These are phyloP conservation scores for Anastrepha obliqua DNA, from an alignment of 1,140 invertebrate species.

Conservation along the genomic window DNA sequence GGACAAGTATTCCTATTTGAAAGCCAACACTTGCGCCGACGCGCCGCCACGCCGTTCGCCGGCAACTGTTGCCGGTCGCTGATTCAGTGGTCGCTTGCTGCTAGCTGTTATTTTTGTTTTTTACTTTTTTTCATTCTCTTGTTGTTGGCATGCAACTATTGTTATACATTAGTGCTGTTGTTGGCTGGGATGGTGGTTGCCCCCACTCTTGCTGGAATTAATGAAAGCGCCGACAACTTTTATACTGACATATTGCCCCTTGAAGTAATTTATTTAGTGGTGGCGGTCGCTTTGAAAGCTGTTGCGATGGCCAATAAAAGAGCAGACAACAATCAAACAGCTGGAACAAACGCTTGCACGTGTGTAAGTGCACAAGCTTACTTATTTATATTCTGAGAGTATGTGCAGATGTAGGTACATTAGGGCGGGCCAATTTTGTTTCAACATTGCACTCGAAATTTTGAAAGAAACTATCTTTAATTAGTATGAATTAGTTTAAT, in stretches of 20 bases:
- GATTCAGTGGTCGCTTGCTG: constrained; percentile 20
- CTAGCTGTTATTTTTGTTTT: not conserved
- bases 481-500: no score
- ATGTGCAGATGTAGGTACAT: not conserved
- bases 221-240: constrained; percentile 53
- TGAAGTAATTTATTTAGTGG: constrained; percentile 51
- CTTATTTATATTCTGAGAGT: not conserved
- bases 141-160: not conserved
- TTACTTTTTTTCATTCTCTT: not conserved
- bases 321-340: not conserved
- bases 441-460: no score
- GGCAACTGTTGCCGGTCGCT: constrained; percentile 32
- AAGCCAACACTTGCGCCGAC: not conserved
- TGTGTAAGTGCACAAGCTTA: no score
- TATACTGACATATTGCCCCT: constrained; percentile 53
- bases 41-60: not conserved
- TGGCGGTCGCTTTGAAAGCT: constrained; percentile 40
- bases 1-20: constrained; percentile 15
- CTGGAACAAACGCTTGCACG: no score
- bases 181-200: not conserved
- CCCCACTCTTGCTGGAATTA: constrained; percentile 37
- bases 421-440: no score
- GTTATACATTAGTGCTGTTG: not conserved
- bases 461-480: no score
- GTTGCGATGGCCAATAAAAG: constrained; percentile 13